phyloP scores from a whole-genome alignment of 2,888 invertebrate genomes.

The Sturmia bella region DNA sequence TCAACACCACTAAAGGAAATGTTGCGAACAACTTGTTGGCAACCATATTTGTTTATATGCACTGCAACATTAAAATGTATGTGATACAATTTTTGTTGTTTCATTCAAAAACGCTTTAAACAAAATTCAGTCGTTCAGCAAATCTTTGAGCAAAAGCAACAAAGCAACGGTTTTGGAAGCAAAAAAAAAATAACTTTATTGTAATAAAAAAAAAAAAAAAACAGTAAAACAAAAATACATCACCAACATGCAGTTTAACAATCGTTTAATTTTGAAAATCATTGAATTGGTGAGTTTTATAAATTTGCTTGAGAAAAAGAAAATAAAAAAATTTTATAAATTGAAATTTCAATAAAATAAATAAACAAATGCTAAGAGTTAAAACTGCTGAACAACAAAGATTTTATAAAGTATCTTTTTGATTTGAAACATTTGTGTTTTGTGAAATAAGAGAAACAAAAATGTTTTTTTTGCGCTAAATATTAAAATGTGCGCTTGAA shows the following conservation, averaged over 20 bases:
- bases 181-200: background rate
- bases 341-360: slow-evolving; percentile 11
- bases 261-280: slow-evolving; percentile 79
- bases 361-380: background rate
- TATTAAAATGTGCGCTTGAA: no score
- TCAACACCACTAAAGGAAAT: background rate
- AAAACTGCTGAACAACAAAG: slow-evolving; percentile 6
- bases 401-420: slow-evolving; percentile 36
- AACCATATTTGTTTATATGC: background rate
- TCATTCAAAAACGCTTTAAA: slow-evolving; percentile 12
- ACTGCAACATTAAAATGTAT: background rate
- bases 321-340: background rate
- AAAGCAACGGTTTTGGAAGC: slow-evolving; percentile 13
- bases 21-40: background rate
- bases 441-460: background rate
- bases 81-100: background rate
- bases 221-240: background rate
- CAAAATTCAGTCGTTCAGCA: slow-evolving; percentile 54
- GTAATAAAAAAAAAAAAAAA: slow-evolving; percentile 35
- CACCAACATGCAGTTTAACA: slow-evolving; percentile 79
- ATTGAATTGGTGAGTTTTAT: slow-evolving; percentile 79
- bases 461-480: no score
- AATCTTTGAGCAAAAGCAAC: slow-evolving; percentile 22
- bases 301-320: slow-evolving; percentile 8
- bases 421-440: background rate